Percentiles rank a stretch among this genome's conserved stretches.
phyloP scores from a whole-genome alignment of 2,797 vertebrate genomes.

The Tapera naevia region DNA sequence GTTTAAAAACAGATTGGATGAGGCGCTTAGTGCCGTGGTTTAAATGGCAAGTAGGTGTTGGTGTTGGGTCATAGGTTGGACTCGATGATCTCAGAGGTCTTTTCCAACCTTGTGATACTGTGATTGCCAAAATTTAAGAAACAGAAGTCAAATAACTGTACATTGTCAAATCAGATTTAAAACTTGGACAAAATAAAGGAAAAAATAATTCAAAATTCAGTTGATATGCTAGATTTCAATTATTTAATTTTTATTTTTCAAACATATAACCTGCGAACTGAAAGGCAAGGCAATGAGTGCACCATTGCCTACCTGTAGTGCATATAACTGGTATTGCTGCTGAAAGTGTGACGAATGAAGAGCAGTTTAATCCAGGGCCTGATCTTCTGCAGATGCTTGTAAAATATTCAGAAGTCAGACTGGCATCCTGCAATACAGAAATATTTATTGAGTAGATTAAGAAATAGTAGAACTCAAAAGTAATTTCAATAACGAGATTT shows the following conservation, averaged over 20 bases:
- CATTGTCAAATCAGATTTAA: background rate
- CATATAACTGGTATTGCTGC: background rate
- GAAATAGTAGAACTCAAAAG: background rate
- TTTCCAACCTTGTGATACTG: too few species aligned
- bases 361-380: background rate
- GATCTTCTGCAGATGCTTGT: background rate
- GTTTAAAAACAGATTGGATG: too few species aligned
- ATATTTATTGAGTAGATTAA: background rate
- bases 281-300: background rate
- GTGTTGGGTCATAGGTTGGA: too few species aligned
- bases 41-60: too few species aligned
- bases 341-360: background rate
- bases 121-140: background rate
- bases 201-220: background rate
- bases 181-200: background rate
- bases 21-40: too few species aligned
- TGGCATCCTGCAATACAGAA: background rate
- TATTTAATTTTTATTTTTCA: background rate
- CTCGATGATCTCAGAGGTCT: too few species aligned
- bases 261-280: background rate
- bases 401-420: background rate
- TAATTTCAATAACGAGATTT: background rate
- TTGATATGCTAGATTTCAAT: background rate
- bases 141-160: background rate
- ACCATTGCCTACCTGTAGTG: background rate